A percentile compares a stretch with the other conserved stretches of the same genome.
These are phyloP conservation scores for Albula glossodonta DNA, from an alignment of 2,113 vertebrate genomes.

Conservation along the genomic window DNA sequence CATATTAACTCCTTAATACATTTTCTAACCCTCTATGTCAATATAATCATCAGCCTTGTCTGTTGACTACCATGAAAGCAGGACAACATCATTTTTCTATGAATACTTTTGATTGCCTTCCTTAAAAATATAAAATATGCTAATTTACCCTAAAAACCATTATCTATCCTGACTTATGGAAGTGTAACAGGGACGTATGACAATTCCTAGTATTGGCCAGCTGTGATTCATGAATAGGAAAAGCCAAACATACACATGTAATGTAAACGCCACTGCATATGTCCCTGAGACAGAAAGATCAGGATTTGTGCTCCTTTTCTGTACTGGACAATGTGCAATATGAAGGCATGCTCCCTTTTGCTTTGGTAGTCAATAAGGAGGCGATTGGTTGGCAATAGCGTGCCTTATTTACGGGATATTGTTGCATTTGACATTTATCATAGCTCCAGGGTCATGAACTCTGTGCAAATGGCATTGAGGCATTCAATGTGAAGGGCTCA, in stretches of 20 bases:
- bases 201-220: neutral
- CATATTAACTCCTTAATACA: neutral
- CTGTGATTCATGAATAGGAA: neutral
- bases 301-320: constrained; percentile 2
- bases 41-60: neutral
- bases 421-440: constrained; percentile 80
- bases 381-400: constrained; percentile 62
- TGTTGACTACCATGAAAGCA: neutral
- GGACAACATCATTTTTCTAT: too few species aligned
- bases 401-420: constrained; percentile 74
- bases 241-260: neutral
- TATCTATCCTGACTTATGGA: neutral
- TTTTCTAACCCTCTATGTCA: neutral
- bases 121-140: neutral
- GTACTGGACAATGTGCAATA: constrained; percentile 42
- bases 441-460: constrained; percentile 73
- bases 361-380: constrained; percentile 59
- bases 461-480: constrained; percentile 74
- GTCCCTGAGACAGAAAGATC: neutral
- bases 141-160: neutral
- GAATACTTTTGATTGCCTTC: neutral
- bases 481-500: constrained; percentile 69
- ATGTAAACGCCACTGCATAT: neutral
- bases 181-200: neutral
- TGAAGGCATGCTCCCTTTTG: constrained; percentile 57